Conservation (phyloP, 2,888 invertebrate genomes). For the Leptogaster cylindrica region DNA sequence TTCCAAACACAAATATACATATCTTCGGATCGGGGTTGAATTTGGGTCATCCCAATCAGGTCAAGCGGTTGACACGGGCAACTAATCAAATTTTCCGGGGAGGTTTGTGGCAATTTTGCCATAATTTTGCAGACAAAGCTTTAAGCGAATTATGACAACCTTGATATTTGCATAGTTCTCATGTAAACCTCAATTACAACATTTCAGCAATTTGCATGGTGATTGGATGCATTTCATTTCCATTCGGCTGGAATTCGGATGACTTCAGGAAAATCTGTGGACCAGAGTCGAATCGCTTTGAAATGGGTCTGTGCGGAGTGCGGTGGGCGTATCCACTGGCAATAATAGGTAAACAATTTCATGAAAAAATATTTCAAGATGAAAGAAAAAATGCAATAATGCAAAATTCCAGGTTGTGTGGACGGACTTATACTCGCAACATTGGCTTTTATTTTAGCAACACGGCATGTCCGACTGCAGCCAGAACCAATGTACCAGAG, state of each 20-base stretch:
- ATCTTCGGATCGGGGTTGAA: too few species aligned
- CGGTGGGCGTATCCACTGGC: conserved; percentile 94
- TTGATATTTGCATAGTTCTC: too few species aligned
- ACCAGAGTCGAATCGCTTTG: conserved; percentile 76
- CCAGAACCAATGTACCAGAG: conserved; percentile 78
- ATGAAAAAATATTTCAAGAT: neutral
- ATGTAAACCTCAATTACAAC: too few species aligned
- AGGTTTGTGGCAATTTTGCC: too few species aligned
- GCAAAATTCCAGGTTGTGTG: conserved; percentile 67
- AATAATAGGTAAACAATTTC: conserved; percentile 69
- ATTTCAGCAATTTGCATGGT: conserved; percentile 84
- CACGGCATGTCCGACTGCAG: conserved; percentile 80
- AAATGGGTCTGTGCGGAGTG: conserved; percentile 83
- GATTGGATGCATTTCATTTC: conserved; percentile 86
- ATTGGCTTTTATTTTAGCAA: conserved; percentile 91
- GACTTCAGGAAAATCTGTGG: conserved; percentile 87
- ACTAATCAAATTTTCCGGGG: too few species aligned
- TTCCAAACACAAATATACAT: too few species aligned
- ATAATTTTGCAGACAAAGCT: too few species aligned
- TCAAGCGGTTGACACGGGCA: too few species aligned
- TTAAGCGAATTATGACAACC: too few species aligned
- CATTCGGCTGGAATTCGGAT: conserved; percentile 88
- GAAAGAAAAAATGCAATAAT: neutral
- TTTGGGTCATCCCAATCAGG: too few species aligned
- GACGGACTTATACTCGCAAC: conserved; percentile 86